Conservation (phyloP, 2,113 vertebrate species). For the Micronycteris hirsuta region DNA sequence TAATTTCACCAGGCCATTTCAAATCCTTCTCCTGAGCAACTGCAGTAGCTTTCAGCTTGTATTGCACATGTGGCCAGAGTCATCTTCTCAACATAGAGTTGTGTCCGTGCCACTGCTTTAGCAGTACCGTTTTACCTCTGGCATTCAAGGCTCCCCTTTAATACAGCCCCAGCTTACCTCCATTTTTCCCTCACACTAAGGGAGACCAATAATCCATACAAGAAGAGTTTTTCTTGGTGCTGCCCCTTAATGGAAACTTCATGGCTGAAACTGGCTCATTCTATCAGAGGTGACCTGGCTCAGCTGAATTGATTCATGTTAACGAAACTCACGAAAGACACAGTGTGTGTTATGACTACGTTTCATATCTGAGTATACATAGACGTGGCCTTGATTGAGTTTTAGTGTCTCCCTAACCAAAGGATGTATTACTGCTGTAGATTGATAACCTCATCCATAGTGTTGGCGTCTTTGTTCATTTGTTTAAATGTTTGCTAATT, state of each 20-base stretch:
- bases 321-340: background rate
- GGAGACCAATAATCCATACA: background rate
- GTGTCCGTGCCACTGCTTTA: background rate
- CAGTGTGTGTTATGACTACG: background rate
- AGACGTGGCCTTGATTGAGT: background rate
- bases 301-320: background rate
- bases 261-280: background rate
- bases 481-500: background rate
- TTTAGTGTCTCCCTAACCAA: background rate
- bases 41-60: background rate
- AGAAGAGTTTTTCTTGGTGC: background rate
- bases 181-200: background rate
- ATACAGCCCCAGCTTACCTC: background rate
- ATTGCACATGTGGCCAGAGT: background rate
- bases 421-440: background rate
- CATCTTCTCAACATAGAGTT: background rate
- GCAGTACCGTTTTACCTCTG: background rate
- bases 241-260: background rate
- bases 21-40: background rate
- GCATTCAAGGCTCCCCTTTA: background rate
- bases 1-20: background rate
- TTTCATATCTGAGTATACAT: background rate
- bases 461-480: background rate
- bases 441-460: background rate
- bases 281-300: background rate